Conservation (phyloP, 2,113 vertebrate species). For the Ptilonorhynchus violaceus region DNA sequence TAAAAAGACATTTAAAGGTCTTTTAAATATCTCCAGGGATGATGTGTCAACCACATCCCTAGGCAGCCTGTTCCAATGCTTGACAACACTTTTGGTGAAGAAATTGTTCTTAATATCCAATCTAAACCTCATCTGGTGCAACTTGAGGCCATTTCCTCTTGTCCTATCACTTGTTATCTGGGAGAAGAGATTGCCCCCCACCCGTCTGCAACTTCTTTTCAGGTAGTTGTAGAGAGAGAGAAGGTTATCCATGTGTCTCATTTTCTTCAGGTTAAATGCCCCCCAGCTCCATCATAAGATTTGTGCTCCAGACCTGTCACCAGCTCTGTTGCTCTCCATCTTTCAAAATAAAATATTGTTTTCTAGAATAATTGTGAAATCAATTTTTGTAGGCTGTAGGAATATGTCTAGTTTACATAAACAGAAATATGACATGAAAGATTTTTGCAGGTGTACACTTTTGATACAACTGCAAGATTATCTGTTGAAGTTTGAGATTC, state of each 20-base stretch:
- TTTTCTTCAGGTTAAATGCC: background rate
- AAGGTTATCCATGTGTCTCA: background rate
- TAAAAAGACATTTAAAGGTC: background rate
- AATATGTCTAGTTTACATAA: background rate
- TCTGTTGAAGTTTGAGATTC: background rate
- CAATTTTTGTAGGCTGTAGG: background rate
- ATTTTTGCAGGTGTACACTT: background rate
- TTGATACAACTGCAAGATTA: background rate
- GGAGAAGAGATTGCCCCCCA: fast-evolving
- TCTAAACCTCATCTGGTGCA: background rate
- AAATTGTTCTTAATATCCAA: background rate
- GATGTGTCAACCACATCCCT: background rate
- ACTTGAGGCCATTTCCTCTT: background rate
- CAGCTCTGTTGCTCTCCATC: background rate
- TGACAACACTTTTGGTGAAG: fast-evolving
- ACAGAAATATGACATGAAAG: background rate
- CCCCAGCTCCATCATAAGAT: background rate
- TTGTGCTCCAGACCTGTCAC: background rate
- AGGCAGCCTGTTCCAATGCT: background rate
- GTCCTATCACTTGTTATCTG: background rate
- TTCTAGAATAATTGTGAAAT: background rate
- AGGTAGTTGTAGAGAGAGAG: fast-evolving
- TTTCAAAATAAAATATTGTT: background rate
- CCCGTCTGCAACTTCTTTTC: fast-evolving
- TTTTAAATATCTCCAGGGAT: background rate